Evolutionary conservation across 2,888 invertebrate genomes (phyloP), one percentile per base, ranked within the genome.

Genomic region (Lordiphosa fenestrarum): DNA sequence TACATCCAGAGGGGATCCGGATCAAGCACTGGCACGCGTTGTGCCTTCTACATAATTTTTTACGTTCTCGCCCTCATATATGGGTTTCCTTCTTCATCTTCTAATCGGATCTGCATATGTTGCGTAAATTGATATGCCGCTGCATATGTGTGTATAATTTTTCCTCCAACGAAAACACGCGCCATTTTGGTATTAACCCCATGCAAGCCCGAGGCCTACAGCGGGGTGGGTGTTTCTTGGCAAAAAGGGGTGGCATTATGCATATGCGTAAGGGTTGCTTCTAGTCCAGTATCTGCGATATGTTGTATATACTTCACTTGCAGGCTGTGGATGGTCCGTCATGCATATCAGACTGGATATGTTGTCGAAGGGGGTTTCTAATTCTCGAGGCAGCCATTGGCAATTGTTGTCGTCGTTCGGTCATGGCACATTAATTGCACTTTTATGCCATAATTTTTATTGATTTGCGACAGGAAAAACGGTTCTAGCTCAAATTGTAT

Each of bases 91-190:
- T 21, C 41, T 57, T 40, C 37, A 36, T 55, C 37, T 49, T 48
- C 53, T 83, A 84, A 84, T 75, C 65, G 77, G 66, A 84, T 83
- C 81, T 85, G 80, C 80, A 81, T 81, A 83, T 81, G 85, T 68
- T 85, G 62, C 58, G 80, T 85, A 83, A 85, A 66, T 69, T 73
- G 73, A 81, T 81, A 83, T 54, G 65, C 54, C 52, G 64, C 82
- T 65, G 46, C 67, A 67, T 69, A 64, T 71, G 71, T 63, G 66
- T 23, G 48, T 51, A 71, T 58, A 63, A 61, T 66, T 57, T 58
- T 63, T 40, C 36, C 41, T 44, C 38, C 49, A 50, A 60, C 40
- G 59, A 58, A 54, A 71, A 66, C 66, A 68, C 63, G 66, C 84
- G 84, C 80, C 80, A 81, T 81, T 81, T 85, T 85, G 51, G 12